Percentiles rank a stretch among this genome's conserved stretches.
Evolutionary conservation across 2,113 vertebrate species (phyloP).

Genomic region (Neopipo cinnamomea): DNA sequence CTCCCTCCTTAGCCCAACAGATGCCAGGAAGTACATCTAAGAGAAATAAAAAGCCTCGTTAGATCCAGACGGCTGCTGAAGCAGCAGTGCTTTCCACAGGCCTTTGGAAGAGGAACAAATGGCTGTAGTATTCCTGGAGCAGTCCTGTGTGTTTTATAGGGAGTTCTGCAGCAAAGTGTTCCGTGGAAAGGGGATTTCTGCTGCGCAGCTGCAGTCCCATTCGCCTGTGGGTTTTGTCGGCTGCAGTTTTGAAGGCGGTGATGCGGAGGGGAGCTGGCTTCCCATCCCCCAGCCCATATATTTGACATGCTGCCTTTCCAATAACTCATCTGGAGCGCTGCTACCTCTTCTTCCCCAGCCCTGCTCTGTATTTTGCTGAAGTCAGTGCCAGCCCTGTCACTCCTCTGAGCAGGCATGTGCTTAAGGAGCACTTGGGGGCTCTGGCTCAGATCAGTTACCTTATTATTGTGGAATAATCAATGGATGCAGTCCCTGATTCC

Average conservation of each 20-base stretch:
- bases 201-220: neutral
- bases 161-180: neutral
- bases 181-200: neutral
- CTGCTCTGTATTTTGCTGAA: neutral
- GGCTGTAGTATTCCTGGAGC: neutral
- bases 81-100: neutral
- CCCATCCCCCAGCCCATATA: neutral
- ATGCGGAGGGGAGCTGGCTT: neutral
- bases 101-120: neutral
- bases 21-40: constrained; percentile 16
- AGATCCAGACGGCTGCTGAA: neutral
- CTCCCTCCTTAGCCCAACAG: neutral
- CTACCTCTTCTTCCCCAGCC: neutral
- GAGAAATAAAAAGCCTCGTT: constrained; percentile 4
- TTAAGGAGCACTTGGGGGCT: neutral
- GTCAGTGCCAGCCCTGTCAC: neutral
- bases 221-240: neutral
- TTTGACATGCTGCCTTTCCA: neutral
- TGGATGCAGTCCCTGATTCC: neutral
- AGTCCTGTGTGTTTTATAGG: neutral
- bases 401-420: neutral
- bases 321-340: neutral
- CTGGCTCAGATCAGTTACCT: neutral
- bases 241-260: neutral
- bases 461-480: neutral